A percentile compares a stretch with the other conserved stretches of the same genome.
Conservation (phyloP, 2,797 vertebrate species). For the Bovichtus diacanthus region DNA sequence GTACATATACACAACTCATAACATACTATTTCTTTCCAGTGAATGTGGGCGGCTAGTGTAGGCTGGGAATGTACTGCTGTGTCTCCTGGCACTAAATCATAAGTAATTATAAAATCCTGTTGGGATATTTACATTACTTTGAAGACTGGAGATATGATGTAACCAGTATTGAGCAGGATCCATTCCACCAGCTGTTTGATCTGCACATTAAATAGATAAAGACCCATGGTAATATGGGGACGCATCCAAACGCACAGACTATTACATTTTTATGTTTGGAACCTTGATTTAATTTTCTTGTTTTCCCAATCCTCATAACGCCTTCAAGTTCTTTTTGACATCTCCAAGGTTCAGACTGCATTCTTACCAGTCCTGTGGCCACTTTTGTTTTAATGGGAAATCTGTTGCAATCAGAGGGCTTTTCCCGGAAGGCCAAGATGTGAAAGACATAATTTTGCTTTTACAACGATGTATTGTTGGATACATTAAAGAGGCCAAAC, state of each 20-base stretch:
- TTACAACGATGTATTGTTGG: slow-evolving; percentile 70
- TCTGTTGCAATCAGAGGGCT: slow-evolving; percentile 73
- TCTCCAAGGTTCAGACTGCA: slow-evolving; percentile 36
- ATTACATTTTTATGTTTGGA: slow-evolving; percentile 16
- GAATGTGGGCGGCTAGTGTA: slow-evolving; percentile 35
- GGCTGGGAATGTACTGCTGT: slow-evolving; percentile 49
- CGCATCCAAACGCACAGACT: slow-evolving; percentile 3
- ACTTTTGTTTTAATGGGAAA: slow-evolving; percentile 68
- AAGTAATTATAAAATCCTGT: slow-evolving; percentile 63
- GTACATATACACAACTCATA: slow-evolving; percentile 11
- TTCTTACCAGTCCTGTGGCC: slow-evolving; percentile 51
- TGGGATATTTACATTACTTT: slow-evolving; percentile 59
- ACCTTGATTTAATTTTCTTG: slow-evolving; percentile 22
- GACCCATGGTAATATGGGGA: slow-evolving; percentile 34
- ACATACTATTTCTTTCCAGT: not conserved
- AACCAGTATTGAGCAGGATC: slow-evolving; percentile 36
- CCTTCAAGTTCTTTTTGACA: slow-evolving; percentile 43
- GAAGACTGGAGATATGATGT: slow-evolving; percentile 45
- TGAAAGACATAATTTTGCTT: slow-evolving; percentile 74
- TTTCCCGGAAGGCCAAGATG: slow-evolving; percentile 66
- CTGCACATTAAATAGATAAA: slow-evolving; percentile 52
- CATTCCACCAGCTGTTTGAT: slow-evolving; percentile 48
- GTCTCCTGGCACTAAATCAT: slow-evolving; percentile 56
- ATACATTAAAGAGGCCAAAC: slow-evolving; percentile 70
- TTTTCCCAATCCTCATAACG: slow-evolving; percentile 13